Percentiles rank a stretch among this genome's conserved stretches.
Evolutionary conservation across 2,888 invertebrate species (phyloP).

Genomic region (Trachelus stipa): DNA sequence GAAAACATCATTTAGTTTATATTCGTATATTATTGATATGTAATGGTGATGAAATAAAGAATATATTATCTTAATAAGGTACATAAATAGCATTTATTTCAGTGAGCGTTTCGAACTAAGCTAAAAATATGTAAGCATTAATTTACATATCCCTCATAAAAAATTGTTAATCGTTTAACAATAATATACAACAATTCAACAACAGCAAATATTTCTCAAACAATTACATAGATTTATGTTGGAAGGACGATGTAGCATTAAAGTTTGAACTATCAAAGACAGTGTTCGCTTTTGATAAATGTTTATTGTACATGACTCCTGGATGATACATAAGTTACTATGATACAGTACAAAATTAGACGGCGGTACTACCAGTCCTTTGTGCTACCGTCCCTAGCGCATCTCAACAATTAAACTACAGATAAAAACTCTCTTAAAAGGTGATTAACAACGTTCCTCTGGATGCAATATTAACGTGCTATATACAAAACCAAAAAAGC

Average conservation of each 20-base stretch:
- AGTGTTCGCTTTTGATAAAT: not conserved
- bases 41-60: constrained; percentile 36
- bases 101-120: not conserved
- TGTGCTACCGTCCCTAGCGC: not conserved
- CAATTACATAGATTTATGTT: not conserved
- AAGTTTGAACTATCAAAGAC: not conserved
- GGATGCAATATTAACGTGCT: not conserved
- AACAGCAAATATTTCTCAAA: not conserved
- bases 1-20: not conserved
- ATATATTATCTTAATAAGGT: constrained; percentile 32
- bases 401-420: not conserved
- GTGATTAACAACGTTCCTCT: not conserved
- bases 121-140: not conserved
- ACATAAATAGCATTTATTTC: constrained; percentile 23
- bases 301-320: not conserved
- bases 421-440: not conserved
- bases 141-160: not conserved
- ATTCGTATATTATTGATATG: constrained; percentile 31
- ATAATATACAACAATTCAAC: not conserved
- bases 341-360: not conserved
- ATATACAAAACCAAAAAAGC: not conserved
- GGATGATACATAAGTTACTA: not conserved
- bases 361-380: not conserved
- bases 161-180: not conserved
- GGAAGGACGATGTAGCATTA: not conserved